Evolutionary conservation across 2,797 vertebrate species (phyloP), one percentile per base, ranked within the genome.

Genomic region (Rhinophrynus dorsalis): DNA sequence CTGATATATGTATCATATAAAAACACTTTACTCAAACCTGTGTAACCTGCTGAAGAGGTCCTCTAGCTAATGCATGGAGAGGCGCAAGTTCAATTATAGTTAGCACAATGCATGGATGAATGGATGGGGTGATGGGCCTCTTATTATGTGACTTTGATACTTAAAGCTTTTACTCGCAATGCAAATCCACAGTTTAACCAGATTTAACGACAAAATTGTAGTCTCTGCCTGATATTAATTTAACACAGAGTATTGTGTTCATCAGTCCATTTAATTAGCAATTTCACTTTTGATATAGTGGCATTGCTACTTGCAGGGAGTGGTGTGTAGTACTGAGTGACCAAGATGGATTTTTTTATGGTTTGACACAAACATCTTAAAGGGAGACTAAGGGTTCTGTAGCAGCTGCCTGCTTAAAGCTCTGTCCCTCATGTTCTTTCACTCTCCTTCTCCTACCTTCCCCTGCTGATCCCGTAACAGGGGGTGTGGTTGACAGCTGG

Each of bases 1-100:
- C 76, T 81, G 82, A 83, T 86, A 84, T 84, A 80, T 83, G 79
- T 74, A 76, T 81, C 77, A 67, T 79, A 84, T 84, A 82, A 85
- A 84, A 85, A 77, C 68, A 77, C 74, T 83, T 77, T 83, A 80
- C 37, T 74, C 76, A 82, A 84, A 84, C 77, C 78, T 77, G 67
- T 79, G 81, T 83, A 86, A 83, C 69, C 75, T 79, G 66, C 66
- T 79, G 0, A 60, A 77, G 68, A 76, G n/a, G 77, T 77, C 77
- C 79, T 76, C 27, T 10, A 18, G 72, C 54, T 80, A 74, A 76
- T 77, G 76, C 58, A 71, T 71, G 76, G 12, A 77, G 35, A 7
- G 57, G 64, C 30, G 13, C 55, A 61, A 74, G 60, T 81, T 81
- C 75, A 81, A 23, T 80, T 76, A 35, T 40, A 76, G 77, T 62